These are phyloP conservation scores for Anolis apletophallus DNA, from an alignment of 2,797 vertebrate genomes.

Conservation along the genomic window DNA sequence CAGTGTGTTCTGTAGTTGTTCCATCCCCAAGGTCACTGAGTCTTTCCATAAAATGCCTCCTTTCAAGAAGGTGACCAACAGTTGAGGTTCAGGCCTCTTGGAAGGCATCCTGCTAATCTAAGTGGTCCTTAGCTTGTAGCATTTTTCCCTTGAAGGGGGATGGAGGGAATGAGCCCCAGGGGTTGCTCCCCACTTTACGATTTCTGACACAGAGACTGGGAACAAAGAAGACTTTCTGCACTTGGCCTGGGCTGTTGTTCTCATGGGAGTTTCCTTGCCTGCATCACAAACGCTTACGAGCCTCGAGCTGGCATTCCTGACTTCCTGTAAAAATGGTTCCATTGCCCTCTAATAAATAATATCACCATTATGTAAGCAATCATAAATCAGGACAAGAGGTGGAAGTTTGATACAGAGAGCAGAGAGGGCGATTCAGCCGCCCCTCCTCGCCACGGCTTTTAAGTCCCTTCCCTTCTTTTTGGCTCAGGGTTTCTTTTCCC, in stretches of 20 bases:
- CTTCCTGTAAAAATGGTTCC: slow-evolving; percentile 36
- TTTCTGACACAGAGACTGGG: background rate
- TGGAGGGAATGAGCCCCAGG: background rate
- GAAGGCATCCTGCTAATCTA: background rate
- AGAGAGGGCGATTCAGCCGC: slow-evolving; percentile 10
- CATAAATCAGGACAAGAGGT: slow-evolving; percentile 51
- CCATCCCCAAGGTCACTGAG: background rate
- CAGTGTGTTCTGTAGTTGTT: background rate
- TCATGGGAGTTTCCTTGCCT: background rate
- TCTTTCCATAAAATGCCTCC: background rate
- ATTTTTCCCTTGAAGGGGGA: background rate
- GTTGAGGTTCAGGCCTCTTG: background rate
- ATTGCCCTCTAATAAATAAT: slow-evolving; percentile 53
- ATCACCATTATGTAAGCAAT: slow-evolving; percentile 49
- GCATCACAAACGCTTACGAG: background rate
- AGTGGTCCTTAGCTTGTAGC: background rate
- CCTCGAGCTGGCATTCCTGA: slow-evolving; percentile 45
- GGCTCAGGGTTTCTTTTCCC: slow-evolving; percentile 44
- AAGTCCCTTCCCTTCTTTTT: slow-evolving; percentile 35
- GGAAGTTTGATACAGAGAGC: slow-evolving; percentile 30
- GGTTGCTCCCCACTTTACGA: fast-evolving
- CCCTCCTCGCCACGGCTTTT: background rate
- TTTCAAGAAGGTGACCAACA: background rate
- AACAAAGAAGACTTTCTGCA: slow-evolving; percentile 35
- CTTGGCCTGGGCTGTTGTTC: background rate